Base-by-base conservation (phyloP, 1,140 invertebrate genomes). In the Telenomus remus region DNA sequence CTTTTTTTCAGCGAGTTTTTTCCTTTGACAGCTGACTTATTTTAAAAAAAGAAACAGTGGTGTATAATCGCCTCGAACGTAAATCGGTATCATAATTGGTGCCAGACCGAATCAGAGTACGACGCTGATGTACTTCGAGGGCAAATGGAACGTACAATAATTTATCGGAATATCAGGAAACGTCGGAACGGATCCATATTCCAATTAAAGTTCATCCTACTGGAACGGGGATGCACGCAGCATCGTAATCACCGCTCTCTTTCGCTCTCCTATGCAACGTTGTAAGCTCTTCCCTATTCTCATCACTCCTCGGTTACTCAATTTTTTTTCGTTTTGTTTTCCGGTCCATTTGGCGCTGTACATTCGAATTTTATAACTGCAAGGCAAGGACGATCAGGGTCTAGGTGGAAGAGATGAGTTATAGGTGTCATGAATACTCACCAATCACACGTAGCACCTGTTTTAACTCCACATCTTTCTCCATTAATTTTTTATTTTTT, bases 191-290 rank as follows among this genome's bases (percentile, higher is more conserved):
- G 79, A 85, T 87, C 84, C 85, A 87, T 87, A 87, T 88, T 88
- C 86, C 86, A 88, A 87, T 88, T 88, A 88, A 87, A 88, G 85
- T 86, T 87, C 83, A 86, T 87, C 81, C 86, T 87, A 78, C 80
- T 81, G 86, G 81, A 87, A 86, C 81, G 80, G 43, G 60, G 80
- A 81, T 79, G 77, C 74, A 78, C 53, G 68, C 61, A 66, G 71
- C 64, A 61, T 76, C 70, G 55, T 59, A 75, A 77, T 78, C 71
- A 76, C 60, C 66, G 81, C 55, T 60, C 76, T 80, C 71, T 76
- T 78, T 80, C 70, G 51, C 73, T 69, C 46, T 34, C 61, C 47
- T 77, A 73, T 64, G 59, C 34, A 48, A 39, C 33, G 11, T 69
- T 59, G 51, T 66, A 56, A 72, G 42, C 76, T 72, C 59, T 75